A percentile compares a stretch with the other conserved stretches of the same genome.
Conservation (phyloP, 37 sponge, comb jelly and placozoan genomes). For the Cliona cf. orientalis region DNA sequence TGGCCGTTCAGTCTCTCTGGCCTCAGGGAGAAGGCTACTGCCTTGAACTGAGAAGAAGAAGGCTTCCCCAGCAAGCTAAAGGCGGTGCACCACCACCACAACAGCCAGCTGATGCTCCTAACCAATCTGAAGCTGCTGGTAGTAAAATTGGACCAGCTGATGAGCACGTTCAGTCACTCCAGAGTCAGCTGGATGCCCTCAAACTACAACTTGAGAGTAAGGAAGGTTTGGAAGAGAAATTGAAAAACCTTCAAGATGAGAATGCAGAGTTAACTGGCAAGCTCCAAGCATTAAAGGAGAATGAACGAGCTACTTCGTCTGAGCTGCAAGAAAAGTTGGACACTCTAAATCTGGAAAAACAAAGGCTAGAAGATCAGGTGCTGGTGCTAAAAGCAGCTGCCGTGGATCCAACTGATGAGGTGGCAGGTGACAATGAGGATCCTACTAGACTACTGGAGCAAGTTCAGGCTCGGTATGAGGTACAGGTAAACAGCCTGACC, state of each 20-base stretch:
- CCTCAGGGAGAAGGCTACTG: conserved; percentile 1
- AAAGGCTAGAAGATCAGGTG: conserved; percentile 22
- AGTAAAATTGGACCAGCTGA: background rate
- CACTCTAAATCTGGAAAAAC: background rate
- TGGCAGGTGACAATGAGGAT: background rate
- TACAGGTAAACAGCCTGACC: conserved; percentile 1
- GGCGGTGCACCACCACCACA: background rate
- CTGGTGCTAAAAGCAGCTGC: background rate
- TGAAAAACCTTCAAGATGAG: conserved; percentile 1
- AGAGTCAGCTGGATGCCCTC: conserved; percentile 17
- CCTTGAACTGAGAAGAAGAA: conserved; percentile 27
- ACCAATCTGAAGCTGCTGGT: background rate
- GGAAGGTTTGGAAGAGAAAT: background rate
- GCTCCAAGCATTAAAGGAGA: background rate
- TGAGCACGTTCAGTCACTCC: background rate
- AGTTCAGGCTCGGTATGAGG: conserved; percentile 14
- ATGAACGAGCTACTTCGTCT: background rate
- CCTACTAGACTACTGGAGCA: background rate
- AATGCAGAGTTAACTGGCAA: background rate
- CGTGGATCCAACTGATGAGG: background rate
- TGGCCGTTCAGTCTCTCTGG: background rate
- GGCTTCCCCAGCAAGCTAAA: background rate
- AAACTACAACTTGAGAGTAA: background rate
- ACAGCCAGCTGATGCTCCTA: background rate
- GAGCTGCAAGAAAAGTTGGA: conserved; percentile 31